Conservation (phyloP, 23 tunicate species). For the Halocynthia aurantium region DNA sequence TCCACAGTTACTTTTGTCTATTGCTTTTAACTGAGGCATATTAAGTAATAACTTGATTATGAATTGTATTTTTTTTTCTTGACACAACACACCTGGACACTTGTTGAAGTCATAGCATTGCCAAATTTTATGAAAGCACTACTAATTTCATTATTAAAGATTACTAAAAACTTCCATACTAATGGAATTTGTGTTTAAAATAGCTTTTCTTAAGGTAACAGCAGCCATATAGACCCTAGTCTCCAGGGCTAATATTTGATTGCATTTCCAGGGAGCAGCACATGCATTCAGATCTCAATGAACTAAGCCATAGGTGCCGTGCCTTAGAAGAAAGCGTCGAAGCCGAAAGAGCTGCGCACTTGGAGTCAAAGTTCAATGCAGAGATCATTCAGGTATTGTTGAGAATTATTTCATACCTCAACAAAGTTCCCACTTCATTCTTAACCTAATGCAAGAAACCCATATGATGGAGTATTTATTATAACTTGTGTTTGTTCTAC, state of each 20-base stretch:
- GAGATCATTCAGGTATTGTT: slow-evolving; percentile 70
- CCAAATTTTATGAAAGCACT: too few species aligned
- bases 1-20: neutral
- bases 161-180: too few species aligned
- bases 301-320: slow-evolving; percentile 43
- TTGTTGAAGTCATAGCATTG: too few species aligned
- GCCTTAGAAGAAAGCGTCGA: slow-evolving; percentile 79
- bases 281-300: slow-evolving; percentile 44
- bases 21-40: neutral
- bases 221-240: too few species aligned
- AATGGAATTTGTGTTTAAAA: too few species aligned
- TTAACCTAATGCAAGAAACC: neutral
- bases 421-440: neutral
- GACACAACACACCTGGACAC: too few species aligned
- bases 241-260: too few species aligned
- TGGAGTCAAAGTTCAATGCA: slow-evolving; percentile 85
- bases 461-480: neutral
- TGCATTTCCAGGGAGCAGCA: slow-evolving; percentile 57
- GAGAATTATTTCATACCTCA: neutral
- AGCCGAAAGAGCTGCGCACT: slow-evolving; percentile 90
- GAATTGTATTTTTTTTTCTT: neutral
- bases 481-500: too few species aligned
- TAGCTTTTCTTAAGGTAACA: too few species aligned
- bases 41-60: neutral
- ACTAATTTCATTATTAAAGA: too few species aligned